These are phyloP conservation scores for Notocelia uddmanniana DNA, from an alignment of 2,888 invertebrate genomes.

Conservation along the genomic window DNA sequence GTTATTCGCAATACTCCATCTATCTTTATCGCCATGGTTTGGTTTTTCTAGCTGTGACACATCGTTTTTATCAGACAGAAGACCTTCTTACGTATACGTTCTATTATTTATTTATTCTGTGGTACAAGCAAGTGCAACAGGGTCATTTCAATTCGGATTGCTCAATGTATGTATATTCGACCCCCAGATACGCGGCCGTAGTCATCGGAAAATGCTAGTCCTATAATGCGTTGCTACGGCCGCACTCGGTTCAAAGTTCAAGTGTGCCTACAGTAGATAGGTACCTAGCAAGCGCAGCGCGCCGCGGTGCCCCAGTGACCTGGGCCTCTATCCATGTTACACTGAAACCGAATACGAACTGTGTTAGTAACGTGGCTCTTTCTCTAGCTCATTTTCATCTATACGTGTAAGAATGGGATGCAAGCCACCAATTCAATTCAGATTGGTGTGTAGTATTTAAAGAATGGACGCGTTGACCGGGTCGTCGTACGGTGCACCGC, in stretches of 20 bases:
- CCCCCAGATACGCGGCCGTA: background rate
- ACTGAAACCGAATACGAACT: conserved; percentile 4
- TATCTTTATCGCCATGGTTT: too few relatives aligned
- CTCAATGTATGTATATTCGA: background rate
- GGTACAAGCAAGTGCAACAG: too few relatives aligned
- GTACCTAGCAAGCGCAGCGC: conserved; percentile 28
- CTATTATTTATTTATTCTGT: too few relatives aligned
- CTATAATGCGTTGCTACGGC: conserved; percentile 11
- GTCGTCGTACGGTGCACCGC: conserved; percentile 30
- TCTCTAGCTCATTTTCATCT: background rate
- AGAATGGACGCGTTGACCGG: conserved; percentile 3
- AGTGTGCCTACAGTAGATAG: conserved; percentile 23
- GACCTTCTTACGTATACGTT: too few relatives aligned
- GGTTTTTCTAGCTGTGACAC: too few relatives aligned
- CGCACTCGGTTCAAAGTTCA: conserved; percentile 23
- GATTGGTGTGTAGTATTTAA: background rate
- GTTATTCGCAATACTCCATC: too few relatives aligned
- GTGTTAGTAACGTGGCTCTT: background rate
- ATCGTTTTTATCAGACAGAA: too few relatives aligned
- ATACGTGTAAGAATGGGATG: background rate
- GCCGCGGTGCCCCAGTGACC: conserved; percentile 31
- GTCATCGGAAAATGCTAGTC: background rate
- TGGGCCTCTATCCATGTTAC: background rate
- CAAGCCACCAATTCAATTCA: background rate
- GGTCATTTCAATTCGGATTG: background rate